These are phyloP conservation scores for Lamellibrachia columna DNA, from an alignment of 2,888 invertebrate species.

Conservation along the genomic window DNA sequence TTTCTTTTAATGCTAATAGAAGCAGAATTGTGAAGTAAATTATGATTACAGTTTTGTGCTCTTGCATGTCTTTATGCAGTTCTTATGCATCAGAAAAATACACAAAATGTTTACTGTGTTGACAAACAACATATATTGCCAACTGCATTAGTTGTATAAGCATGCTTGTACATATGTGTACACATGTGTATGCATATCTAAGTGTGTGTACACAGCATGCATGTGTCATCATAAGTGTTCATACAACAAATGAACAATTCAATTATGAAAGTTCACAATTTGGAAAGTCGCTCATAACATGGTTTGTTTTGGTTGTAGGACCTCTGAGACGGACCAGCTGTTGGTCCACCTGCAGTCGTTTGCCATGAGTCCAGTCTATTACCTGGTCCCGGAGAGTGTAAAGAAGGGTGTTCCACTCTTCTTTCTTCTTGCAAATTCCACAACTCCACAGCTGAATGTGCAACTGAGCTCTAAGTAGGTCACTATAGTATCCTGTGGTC, in stretches of 20 bases:
- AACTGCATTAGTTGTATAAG: too few species aligned
- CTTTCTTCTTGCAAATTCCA: conserved; percentile 68
- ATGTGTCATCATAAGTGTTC: not conserved
- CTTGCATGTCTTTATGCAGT: not conserved
- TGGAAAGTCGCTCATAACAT: not conserved
- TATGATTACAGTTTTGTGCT: not conserved
- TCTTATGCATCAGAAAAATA: too few species aligned
- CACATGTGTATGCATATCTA: too few species aligned
- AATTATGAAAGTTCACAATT: not conserved
- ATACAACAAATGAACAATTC: not conserved
- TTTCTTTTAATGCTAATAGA: too few species aligned
- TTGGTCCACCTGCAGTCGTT: conserved; percentile 79
- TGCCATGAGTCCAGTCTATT: conserved; percentile 72
- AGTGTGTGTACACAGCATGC: not conserved
- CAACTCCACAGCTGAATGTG: conserved; percentile 51
- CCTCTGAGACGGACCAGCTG: conserved; percentile 75
- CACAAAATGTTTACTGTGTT: too few species aligned
- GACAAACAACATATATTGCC: too few species aligned
- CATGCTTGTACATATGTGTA: too few species aligned
- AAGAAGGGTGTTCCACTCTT: conserved; percentile 78
- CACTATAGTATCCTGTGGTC: not conserved
- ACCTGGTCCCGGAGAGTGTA: conserved; percentile 77
- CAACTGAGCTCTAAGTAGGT: conserved; percentile 62
- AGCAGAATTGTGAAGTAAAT: too few species aligned
- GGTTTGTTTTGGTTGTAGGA: conserved; percentile 49